These are phyloP conservation scores for Acanthis flammea DNA, from an alignment of 2,797 vertebrate species.

Conservation along the genomic window DNA sequence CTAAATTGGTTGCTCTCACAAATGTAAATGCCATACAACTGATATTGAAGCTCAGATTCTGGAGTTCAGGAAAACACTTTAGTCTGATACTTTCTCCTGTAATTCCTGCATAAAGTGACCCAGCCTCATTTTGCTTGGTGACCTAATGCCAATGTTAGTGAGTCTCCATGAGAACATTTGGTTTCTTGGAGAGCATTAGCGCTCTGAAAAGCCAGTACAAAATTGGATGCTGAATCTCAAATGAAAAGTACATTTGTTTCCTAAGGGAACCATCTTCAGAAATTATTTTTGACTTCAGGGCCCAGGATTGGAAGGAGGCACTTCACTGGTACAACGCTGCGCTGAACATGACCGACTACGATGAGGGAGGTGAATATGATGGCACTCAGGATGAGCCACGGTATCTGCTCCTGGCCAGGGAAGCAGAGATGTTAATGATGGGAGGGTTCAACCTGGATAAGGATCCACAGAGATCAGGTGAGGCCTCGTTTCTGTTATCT, in stretches of 20 bases:
- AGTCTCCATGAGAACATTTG: neutral
- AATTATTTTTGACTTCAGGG: constrained; percentile 68
- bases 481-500: neutral
- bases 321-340: constrained; percentile 86
- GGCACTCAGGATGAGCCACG: constrained; percentile 91
- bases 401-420: constrained; percentile 86
- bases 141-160: neutral
- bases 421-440: constrained; percentile 86
- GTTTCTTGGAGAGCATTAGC: neutral
- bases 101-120: neutral
- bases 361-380: constrained; percentile 94
- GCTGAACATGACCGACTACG: constrained; percentile 89
- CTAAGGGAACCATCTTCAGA: neutral
- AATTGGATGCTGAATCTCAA: neutral
- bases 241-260: neutral
- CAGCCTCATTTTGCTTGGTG: neutral
- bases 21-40: neutral
- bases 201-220: neutral
- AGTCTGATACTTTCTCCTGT: neutral
- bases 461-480: constrained; percentile 90
- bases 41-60: neutral
- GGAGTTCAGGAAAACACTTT: neutral
- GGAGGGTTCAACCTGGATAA: constrained; percentile 81
- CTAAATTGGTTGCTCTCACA: neutral
- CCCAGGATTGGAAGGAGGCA: constrained; percentile 86